These are phyloP conservation scores for Alligator mississippiensis DNA, from an alignment of 2,113 vertebrate species.

Conservation along the genomic window DNA sequence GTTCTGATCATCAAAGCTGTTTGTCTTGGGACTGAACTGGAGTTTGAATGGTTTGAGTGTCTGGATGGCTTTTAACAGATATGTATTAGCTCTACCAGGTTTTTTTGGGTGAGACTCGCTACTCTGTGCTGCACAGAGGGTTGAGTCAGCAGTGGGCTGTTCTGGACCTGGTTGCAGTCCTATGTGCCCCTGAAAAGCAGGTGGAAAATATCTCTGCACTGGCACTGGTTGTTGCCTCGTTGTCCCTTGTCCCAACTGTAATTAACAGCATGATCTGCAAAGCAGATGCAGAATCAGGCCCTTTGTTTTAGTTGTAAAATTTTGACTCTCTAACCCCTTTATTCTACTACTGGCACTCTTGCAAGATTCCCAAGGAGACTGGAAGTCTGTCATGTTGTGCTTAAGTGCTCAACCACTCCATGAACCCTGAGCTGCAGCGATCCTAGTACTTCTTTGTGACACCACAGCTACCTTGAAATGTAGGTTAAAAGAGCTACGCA, in stretches of 20 bases:
- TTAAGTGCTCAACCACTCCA: neutral
- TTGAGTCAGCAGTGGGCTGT: neutral
- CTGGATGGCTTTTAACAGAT: neutral
- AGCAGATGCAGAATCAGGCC: fast-evolving
- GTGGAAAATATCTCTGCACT: fast-evolving
- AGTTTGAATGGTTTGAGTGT: fast-evolving
- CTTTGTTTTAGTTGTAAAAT: neutral
- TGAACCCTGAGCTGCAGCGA: neutral
- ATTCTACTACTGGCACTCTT: too few relatives aligned
- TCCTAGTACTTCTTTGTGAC: neutral
- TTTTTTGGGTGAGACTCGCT: neutral
- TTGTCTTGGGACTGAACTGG: neutral
- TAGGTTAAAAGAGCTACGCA: neutral
- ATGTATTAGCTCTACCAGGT: too few relatives aligned
- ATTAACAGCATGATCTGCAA: fast-evolving
- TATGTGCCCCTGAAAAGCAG: neutral
- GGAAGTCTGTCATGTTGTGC: fast-evolving
- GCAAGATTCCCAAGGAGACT: neutral
- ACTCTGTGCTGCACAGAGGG: neutral
- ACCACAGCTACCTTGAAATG: neutral
- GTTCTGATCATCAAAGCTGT: fast-evolving
- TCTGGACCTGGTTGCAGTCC: neutral
- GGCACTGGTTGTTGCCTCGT: neutral
- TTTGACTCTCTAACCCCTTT: neutral
- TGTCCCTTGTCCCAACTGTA: too few relatives aligned